Evolutionary conservation across 2,797 vertebrate species (phyloP).

Genomic region (Acanthurus leucopareius): DNA sequence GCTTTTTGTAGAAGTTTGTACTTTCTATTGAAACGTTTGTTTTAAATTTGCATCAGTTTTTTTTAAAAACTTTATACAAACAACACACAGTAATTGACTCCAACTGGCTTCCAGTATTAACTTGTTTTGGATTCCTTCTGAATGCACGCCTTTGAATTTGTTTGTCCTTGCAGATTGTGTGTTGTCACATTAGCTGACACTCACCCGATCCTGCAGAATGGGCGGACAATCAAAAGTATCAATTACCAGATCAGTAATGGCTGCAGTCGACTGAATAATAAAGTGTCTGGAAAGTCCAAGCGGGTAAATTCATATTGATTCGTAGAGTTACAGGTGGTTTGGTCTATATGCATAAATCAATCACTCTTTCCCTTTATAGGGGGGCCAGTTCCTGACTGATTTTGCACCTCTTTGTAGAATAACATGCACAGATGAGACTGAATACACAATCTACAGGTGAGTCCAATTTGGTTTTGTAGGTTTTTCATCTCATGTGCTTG

Average conservation of each 20-base stretch:
- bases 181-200: constrained; percentile 94
- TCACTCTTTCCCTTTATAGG: constrained; percentile 77
- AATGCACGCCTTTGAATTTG: constrained; percentile 1
- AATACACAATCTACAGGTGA: constrained; percentile 97
- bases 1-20: no score
- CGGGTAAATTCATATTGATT: constrained; percentile 83
- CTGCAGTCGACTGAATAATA: constrained; percentile 97
- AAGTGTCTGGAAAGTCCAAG: constrained; percentile 98
- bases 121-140: not conserved
- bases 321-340: not conserved
- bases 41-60: no score
- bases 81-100: no score
- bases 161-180: constrained; percentile 87
- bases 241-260: constrained; percentile 96
- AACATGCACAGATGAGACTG: constrained; percentile 91
- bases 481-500: not conserved
- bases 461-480: not conserved
- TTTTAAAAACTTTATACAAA: no score
- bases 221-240: constrained; percentile 89
- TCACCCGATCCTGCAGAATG: constrained; percentile 93
- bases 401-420: constrained; percentile 96
- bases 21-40: no score
- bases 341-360: no score
- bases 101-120: no score
- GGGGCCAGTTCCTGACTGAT: constrained; percentile 97